phyloP scores from a whole-genome alignment of 2,113 vertebrate species.

The human (Homo sapiens) region DNA sequence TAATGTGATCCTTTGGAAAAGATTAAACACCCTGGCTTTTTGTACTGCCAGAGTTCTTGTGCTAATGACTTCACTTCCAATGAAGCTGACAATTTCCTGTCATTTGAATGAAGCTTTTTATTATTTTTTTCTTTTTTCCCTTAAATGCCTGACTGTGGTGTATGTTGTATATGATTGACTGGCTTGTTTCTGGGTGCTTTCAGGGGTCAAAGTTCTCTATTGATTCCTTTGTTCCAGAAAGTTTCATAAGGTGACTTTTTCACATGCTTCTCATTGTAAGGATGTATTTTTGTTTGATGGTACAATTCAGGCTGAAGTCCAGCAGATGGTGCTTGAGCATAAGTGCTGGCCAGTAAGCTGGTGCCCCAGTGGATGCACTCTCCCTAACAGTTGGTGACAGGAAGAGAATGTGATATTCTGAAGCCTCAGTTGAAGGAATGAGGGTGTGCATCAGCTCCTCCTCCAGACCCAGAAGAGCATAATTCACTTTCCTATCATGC shows the following conservation, averaged over 20 bases:
- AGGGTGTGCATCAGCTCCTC: background rate
- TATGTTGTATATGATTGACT: too few relatives aligned
- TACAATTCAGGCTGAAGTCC: background rate
- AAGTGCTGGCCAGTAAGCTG: background rate
- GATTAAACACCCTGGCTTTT: too few relatives aligned
- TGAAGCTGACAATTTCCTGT: too few relatives aligned
- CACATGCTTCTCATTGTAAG: background rate
- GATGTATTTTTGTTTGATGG: background rate
- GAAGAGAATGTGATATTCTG: background rate
- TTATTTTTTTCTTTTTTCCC: too few relatives aligned
- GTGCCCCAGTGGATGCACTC: background rate
- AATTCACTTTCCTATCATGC: background rate
- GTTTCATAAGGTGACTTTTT: background rate
- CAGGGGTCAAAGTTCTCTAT: too few relatives aligned
- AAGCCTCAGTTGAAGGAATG: background rate
- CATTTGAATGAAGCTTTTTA: too few relatives aligned
- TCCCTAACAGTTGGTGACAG: background rate
- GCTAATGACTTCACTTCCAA: too few relatives aligned
- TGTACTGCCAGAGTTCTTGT: too few relatives aligned
- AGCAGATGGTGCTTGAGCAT: background rate
- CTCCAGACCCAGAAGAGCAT: background rate
- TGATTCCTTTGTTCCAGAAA: too few relatives aligned
- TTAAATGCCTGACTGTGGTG: too few relatives aligned
- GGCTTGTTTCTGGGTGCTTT: too few relatives aligned
- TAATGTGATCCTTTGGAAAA: too few relatives aligned